A percentile compares a stretch with the other conserved stretches of the same genome.
phyloP scores from a whole-genome alignment of 1,140 invertebrate genomes.

The Epicauta chinensis region DNA sequence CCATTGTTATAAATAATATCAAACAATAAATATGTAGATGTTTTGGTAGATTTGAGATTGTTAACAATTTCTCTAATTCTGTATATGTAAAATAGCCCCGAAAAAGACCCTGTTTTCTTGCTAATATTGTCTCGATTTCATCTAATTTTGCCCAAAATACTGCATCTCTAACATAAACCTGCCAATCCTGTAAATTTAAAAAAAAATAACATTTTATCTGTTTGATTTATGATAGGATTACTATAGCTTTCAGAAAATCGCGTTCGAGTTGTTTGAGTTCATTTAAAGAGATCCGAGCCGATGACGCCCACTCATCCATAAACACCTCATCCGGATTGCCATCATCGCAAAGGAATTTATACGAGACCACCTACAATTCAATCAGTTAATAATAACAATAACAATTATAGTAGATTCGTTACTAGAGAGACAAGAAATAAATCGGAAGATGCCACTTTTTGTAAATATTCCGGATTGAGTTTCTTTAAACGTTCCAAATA shows the following conservation, averaged over 20 bases:
- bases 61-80: conserved; percentile 62
- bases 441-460: conserved; percentile 75
- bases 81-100: conserved; percentile 82
- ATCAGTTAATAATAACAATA: neutral
- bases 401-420: conserved; percentile 35
- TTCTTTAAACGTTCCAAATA: conserved; percentile 80
- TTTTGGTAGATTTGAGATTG: conserved; percentile 46
- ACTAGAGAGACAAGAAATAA: conserved; percentile 90
- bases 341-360: conserved; percentile 89
- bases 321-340: conserved; percentile 85
- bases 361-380: conserved; percentile 78
- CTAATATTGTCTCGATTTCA: conserved; percentile 63
- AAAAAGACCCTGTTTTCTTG: conserved; percentile 58
- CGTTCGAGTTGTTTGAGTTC: conserved; percentile 79
- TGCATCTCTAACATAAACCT: conserved; percentile 65
- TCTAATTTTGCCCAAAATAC: conserved; percentile 63
- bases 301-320: conserved; percentile 82
- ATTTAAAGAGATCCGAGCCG: conserved; percentile 63
- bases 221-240: conserved; percentile 51
- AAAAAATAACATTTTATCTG: conserved; percentile 4
- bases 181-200: conserved; percentile 66
- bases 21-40: conserved; percentile 51
- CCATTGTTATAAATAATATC: conserved; percentile 54
- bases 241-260: conserved; percentile 85
- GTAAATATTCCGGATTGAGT: conserved; percentile 76